These are phyloP conservation scores for Schizaphis graminum DNA, from an alignment of 2,888 invertebrate species.

Conservation along the genomic window DNA sequence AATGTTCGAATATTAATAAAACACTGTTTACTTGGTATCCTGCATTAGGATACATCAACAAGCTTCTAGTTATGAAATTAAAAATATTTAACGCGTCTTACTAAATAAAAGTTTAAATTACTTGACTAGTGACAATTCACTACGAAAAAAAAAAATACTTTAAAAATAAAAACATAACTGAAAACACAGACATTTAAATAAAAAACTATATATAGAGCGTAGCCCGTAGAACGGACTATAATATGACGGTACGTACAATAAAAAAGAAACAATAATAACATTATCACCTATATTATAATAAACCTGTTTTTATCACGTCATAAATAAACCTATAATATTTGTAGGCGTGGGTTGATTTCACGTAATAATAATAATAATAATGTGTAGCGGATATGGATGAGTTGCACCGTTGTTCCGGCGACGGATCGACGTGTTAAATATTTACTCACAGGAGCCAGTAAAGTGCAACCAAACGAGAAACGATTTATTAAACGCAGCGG, in stretches of 20 bases:
- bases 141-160: background rate
- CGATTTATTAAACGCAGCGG: background rate
- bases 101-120: background rate
- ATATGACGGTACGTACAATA: too few species aligned
- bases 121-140: background rate
- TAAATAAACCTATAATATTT: background rate
- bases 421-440: conserved; percentile 8
- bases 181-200: background rate
- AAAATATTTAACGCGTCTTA: background rate
- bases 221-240: background rate
- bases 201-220: background rate
- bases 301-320: background rate
- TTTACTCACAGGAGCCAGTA: background rate
- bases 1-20: background rate
- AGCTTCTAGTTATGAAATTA: background rate
- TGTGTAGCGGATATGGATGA: background rate
- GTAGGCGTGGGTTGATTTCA: background rate
- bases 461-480: background rate
- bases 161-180: background rate
- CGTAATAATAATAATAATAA: background rate
- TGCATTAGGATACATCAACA: background rate
- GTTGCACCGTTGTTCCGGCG: background rate
- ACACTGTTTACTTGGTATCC: background rate
- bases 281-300: background rate
- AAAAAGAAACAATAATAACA: background rate